A percentile compares a stretch with the other conserved stretches of the same genome.
Evolutionary conservation across 2,888 invertebrate species (phyloP).

Genomic region (Spicauda simplicius): DNA sequence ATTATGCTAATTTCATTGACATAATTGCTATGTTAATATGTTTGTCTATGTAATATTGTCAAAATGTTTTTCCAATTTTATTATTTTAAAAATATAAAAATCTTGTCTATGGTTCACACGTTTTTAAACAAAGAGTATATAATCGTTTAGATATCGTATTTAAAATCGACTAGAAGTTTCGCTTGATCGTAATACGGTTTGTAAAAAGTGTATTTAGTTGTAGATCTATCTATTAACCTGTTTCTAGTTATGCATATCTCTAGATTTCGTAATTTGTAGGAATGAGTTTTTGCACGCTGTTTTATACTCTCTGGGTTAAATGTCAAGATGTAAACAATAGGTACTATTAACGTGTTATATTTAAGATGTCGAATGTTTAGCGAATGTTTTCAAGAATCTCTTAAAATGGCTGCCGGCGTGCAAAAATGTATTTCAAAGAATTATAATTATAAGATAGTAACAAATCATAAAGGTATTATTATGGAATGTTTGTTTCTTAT

Average conservation of each 20-base stretch:
- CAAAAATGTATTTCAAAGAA: slow-evolving; percentile 55
- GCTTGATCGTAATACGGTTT: slow-evolving; percentile 76
- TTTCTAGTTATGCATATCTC: slow-evolving; percentile 83
- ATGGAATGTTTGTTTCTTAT: slow-evolving; percentile 62
- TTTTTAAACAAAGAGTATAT: slow-evolving; percentile 55
- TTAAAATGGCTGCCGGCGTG: slow-evolving; percentile 41
- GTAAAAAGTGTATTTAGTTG: slow-evolving; percentile 84
- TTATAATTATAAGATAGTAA: slow-evolving; percentile 51
- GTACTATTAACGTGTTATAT: slow-evolving; percentile 18
- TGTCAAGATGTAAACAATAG: slow-evolving; percentile 16
- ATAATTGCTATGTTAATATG: too few relatives aligned
- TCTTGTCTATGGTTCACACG: slow-evolving; percentile 25
- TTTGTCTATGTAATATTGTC: too few relatives aligned
- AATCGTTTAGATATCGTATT: slow-evolving; percentile 68
- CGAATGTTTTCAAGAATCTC: slow-evolving; percentile 7
- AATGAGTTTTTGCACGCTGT: slow-evolving; percentile 42
- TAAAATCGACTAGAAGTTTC: slow-evolving; percentile 72
- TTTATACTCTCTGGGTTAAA: slow-evolving; percentile 29
- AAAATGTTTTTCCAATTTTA: too few relatives aligned
- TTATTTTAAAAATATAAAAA: not conserved
- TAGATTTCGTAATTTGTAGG: slow-evolving; percentile 71
- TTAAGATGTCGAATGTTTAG: slow-evolving; percentile 12
- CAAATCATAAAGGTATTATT: slow-evolving; percentile 61
- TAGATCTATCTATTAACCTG: slow-evolving; percentile 76
- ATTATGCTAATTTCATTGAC: too few relatives aligned